These are phyloP conservation scores for Chrysomallon squamiferum DNA, from an alignment of 1,140 invertebrate genomes.

Conservation along the genomic window DNA sequence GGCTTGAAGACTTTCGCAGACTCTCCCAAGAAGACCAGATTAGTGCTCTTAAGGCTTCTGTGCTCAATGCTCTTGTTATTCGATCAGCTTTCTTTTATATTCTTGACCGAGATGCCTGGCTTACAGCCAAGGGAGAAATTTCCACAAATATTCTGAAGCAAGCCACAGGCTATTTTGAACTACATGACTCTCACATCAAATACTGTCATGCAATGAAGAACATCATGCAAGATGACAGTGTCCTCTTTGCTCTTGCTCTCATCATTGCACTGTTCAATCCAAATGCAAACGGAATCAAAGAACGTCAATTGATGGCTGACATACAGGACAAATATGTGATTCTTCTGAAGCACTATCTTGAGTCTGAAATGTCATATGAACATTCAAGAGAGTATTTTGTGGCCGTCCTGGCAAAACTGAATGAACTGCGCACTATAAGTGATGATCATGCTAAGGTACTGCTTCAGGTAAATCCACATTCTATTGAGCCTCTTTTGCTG, in stretches of 20 bases:
- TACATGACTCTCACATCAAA: slow-evolving; percentile 56
- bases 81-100: slow-evolving; percentile 50
- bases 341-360: slow-evolving; percentile 84
- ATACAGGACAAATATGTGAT: slow-evolving; percentile 90
- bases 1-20: slow-evolving; percentile 44
- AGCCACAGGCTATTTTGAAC: slow-evolving; percentile 50
- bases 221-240: slow-evolving; percentile 47
- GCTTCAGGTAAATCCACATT: slow-evolving; percentile 85
- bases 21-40: slow-evolving; percentile 53
- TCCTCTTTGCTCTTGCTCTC: slow-evolving; percentile 84
- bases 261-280: slow-evolving; percentile 90
- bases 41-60: slow-evolving; percentile 41
- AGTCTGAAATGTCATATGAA: slow-evolving; percentile 74
- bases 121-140: slow-evolving; percentile 49
- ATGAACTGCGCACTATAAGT: slow-evolving; percentile 83
- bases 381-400: slow-evolving; percentile 46
- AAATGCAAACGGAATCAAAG: slow-evolving; percentile 78
- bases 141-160: slow-evolving; percentile 56
- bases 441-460: slow-evolving; percentile 87
- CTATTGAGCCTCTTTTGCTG: slow-evolving; percentile 88
- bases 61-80: slow-evolving; percentile 47
- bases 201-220: slow-evolving; percentile 55
- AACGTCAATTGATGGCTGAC: slow-evolving; percentile 72
- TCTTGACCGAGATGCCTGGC: slow-evolving; percentile 50
- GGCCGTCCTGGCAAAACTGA: slow-evolving; percentile 84